Evolutionary conservation across 2,888 invertebrate genomes (phyloP).

Genomic region (Pristionchus mayeri): DNA sequence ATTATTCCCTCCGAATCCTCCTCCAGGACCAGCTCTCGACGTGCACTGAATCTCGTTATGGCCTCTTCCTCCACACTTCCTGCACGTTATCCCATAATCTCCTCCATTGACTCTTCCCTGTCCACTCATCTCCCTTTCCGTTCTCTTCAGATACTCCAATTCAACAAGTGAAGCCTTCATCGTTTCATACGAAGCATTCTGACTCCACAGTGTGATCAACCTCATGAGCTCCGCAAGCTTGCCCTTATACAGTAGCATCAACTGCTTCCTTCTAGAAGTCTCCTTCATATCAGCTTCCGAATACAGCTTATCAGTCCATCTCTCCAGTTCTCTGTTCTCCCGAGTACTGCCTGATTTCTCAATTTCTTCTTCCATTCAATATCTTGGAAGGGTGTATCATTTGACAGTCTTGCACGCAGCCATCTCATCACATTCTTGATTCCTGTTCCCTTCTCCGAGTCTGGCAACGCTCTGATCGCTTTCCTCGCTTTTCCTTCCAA

Average conservation of each 20-base stretch:
- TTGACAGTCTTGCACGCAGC: neutral
- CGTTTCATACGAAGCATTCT: neutral
- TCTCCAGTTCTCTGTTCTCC: neutral
- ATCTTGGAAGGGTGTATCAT: neutral
- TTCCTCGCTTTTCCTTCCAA: neutral
- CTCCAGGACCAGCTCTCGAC: no score
- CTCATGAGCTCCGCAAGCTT: neutral
- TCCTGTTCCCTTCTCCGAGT: neutral
- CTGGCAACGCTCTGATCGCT: neutral
- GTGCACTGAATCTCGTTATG: no score
- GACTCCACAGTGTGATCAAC: neutral
- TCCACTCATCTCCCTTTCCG: neutral
- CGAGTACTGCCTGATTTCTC: neutral
- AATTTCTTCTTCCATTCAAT: neutral
- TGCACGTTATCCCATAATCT: neutral
- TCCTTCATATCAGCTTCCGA: neutral
- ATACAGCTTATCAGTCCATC: neutral
- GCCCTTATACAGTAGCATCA: neutral
- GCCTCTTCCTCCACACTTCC: neutral
- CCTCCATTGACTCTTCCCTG: neutral
- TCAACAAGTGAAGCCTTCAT: neutral
- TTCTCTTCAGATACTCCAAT: neutral
- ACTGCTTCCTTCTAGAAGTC: neutral
- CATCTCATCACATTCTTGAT: neutral
- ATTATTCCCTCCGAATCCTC: no score